A percentile compares a stretch with the other conserved stretches of the same genome.
phyloP scores from a whole-genome alignment of 1,140 invertebrate species.

The Orchestia grillus region DNA sequence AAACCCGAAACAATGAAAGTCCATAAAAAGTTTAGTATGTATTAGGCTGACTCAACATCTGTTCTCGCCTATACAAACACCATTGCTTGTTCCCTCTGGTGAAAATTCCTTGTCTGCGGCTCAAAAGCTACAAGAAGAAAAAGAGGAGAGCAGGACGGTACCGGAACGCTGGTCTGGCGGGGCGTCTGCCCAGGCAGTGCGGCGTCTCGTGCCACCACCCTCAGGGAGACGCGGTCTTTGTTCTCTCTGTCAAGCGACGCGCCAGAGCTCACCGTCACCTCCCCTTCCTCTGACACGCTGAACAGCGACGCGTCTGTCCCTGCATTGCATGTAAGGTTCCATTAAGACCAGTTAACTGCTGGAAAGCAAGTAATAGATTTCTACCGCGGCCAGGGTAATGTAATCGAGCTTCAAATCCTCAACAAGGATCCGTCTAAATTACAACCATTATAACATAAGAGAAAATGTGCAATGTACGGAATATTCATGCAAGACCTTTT shows the following conservation, averaged over 20 bases:
- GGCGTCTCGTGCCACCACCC: constrained; percentile 84
- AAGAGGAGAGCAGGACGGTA: constrained; percentile 69
- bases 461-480: not conserved
- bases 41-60: no score
- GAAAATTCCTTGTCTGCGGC: not conserved
- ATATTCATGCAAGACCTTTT: not conserved
- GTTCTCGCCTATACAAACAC: not conserved
- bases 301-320: not conserved
- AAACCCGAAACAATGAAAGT: not conserved
- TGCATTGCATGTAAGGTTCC: not conserved
- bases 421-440: not conserved
- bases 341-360: not conserved
- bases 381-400: not conserved
- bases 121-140: not conserved
- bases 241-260: constrained; percentile 85
- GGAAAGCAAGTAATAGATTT: not conserved
- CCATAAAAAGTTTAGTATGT: not conserved
- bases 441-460: not conserved
- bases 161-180: constrained; percentile 80
- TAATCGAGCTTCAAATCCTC: no score
- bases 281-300: constrained; percentile 68
- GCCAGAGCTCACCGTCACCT: constrained; percentile 74
- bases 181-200: constrained; percentile 78
- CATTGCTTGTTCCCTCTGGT: not conserved
- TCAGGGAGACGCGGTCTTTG: constrained; percentile 79